Percentiles rank a stretch among this genome's conserved stretches.
These are phyloP conservation scores for Haemorhous mexicanus DNA, from an alignment of 2,113 vertebrate species.

Conservation along the genomic window DNA sequence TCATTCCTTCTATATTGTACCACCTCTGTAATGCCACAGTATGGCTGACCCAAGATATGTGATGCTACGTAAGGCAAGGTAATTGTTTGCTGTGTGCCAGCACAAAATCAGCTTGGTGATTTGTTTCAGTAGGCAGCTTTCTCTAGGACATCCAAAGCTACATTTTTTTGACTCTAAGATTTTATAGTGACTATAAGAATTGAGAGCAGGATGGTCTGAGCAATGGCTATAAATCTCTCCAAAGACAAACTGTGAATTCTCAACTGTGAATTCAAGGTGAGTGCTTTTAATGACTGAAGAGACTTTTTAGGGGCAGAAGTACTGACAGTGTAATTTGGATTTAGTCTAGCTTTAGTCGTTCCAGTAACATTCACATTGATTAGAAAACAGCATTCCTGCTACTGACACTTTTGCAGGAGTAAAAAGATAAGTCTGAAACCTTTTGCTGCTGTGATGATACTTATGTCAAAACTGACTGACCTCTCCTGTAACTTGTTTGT, in stretches of 20 bases:
- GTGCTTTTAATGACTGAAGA: not conserved
- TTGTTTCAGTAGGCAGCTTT: not conserved
- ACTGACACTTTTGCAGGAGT: not conserved
- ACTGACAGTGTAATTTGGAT: not conserved
- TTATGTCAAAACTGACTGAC: not conserved
- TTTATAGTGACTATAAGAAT: not conserved
- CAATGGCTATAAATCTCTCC: not conserved
- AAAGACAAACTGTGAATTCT: not conserved
- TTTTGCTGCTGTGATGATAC: not conserved
- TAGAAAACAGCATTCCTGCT: not conserved
- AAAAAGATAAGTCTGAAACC: not conserved
- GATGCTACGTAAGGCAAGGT: fast-evolving
- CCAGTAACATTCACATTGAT: not conserved
- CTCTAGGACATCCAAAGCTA: not conserved
- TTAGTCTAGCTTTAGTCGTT: not conserved
- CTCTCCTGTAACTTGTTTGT: not conserved
- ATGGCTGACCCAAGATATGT: not conserved
- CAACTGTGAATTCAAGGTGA: not conserved
- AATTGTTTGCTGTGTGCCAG: not conserved
- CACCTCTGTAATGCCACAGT: not conserved
- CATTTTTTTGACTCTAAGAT: not conserved
- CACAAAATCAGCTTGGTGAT: not conserved
- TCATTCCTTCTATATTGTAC: not conserved
- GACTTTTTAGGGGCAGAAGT: not conserved
- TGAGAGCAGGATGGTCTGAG: not conserved